Conservation (phyloP, 2,888 invertebrate genomes). For the Eristalinus sepulchralis region DNA sequence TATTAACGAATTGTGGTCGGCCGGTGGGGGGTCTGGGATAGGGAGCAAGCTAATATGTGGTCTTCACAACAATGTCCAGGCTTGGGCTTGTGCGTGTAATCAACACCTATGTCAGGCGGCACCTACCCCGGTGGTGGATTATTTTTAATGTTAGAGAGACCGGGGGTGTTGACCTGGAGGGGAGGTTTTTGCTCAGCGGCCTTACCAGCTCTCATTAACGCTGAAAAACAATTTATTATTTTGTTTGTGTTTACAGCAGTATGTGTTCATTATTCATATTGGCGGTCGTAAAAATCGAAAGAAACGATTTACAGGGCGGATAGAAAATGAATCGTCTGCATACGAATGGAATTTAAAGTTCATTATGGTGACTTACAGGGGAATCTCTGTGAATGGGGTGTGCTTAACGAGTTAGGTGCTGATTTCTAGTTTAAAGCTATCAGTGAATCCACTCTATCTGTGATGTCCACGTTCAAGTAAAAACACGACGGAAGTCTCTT, state of each 20-base stretch:
- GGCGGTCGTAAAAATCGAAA: not conserved
- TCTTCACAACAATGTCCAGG: not conserved
- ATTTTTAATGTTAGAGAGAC: conserved; percentile 36
- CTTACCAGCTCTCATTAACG: conserved; percentile 24
- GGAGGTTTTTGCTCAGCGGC: conserved; percentile 7
- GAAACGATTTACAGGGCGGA: not conserved
- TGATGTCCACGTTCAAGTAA: too few relatives aligned
- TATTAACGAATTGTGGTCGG: conserved; percentile 31
- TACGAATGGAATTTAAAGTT: not conserved
- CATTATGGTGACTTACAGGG: not conserved
- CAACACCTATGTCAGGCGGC: conserved; percentile 44
- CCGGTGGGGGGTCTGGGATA: not conserved
- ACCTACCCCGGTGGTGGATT: not conserved
- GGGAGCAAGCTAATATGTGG: not conserved
- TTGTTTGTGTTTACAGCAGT: conserved; percentile 34
- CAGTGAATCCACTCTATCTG: too few relatives aligned
- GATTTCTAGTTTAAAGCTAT: too few relatives aligned
- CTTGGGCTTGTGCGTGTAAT: conserved; percentile 39
- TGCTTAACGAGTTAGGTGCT: too few relatives aligned
- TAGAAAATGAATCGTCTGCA: not conserved
- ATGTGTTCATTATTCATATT: conserved; percentile 28
- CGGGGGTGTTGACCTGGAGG: not conserved
- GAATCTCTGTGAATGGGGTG: not conserved
- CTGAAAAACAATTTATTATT: conserved; percentile 44
- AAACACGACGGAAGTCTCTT: not conserved